Base-by-base conservation (phyloP, 2,888 invertebrate genomes). In the Cataglyphis altisquamis region DNA sequence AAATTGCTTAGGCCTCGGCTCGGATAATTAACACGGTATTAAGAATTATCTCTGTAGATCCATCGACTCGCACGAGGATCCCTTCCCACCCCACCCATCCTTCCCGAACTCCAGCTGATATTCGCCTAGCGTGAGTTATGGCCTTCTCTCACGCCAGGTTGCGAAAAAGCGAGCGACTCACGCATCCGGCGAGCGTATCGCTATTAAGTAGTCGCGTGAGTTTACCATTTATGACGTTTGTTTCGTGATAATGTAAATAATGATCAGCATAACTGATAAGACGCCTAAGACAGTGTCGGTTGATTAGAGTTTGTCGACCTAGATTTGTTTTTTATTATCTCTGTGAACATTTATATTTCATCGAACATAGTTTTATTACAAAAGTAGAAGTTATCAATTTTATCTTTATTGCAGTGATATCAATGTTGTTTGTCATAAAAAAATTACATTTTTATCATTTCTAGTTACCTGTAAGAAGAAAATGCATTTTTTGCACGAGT, bases 11-110 rank as follows among this genome's bases (percentile, higher is more conserved):
- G 67, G 82, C 85, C 82, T 87, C 84, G 77, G 83, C 78, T 78
- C 85, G 86, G 89, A 90, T 92, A 92, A 92, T 92, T 92, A 92
- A 92, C 89, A 89, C 89, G 88, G 86, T 89, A 90, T 91, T 88
- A 90, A 90, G 88, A 89, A 78, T 90, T 90, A 90, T 90, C 90
- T 90, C 68, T 80, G 78, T 81, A 70, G 85, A 89, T 89, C 83
- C 89, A 88, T 90, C 90, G 85, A 77, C 41, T 55, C 45, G 62
- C 48, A 48, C 18, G 52, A 52, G 72, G 48, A 64, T 75, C 81
- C 68, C 60, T 45, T 21, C 3, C 18, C 8, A n/a, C 41, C 57
- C 18, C 67, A 41, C 68, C 55, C 9, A 32, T 77, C 55, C 25
- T 39, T 67, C 15, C 52, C 73, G 57, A 57, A 70, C 45, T 73